phyloP scores from a whole-genome alignment of 2,888 invertebrate genomes.

The Charanyca ferruginea region DNA sequence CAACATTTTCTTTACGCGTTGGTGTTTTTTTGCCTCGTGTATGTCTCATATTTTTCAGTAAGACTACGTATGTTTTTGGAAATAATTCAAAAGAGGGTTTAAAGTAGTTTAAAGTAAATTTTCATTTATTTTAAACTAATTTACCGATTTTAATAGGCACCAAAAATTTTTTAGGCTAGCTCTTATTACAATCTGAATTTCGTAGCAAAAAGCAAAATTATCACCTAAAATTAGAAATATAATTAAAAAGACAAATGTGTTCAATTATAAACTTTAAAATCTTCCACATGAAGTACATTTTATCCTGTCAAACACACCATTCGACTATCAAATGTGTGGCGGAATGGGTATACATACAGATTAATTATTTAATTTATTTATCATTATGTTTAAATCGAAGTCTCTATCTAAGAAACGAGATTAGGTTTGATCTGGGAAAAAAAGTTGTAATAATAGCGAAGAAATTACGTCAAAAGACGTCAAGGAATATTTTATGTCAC shows the following conservation, averaged over 20 bases:
- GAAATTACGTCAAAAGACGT: too few relatives aligned
- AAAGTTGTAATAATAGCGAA: too few relatives aligned
- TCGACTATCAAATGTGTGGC: conserved; percentile 39
- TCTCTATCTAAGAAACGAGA: conserved; percentile 46
- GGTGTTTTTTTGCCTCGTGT: neutral
- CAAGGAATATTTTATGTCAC: too few relatives aligned
- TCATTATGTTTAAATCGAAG: conserved; percentile 44
- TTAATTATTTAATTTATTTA: conserved; percentile 45
- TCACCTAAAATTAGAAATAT: too few relatives aligned
- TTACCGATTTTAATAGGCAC: conserved; percentile 25
- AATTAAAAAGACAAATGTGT: neutral
- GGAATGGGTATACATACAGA: conserved; percentile 48
- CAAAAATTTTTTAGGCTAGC: conserved; percentile 39
- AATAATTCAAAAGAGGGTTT: too few relatives aligned
- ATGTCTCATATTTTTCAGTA: too few relatives aligned
- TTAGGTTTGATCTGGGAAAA: neutral
- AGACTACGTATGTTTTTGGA: too few relatives aligned
- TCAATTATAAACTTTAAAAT: conserved; percentile 28
- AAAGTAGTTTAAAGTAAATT: too few relatives aligned
- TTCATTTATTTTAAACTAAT: conserved; percentile 6
- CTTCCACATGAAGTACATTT: conserved; percentile 29
- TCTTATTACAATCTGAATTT: conserved; percentile 19
- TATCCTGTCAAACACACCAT: conserved; percentile 36
- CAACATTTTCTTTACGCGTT: neutral
- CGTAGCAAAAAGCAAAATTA: neutral